A percentile compares a stretch with the other conserved stretches of the same genome.
Evolutionary conservation across 2,113 vertebrate genomes (phyloP).

Genomic region (Myanophis thanlyinensis): DNA sequence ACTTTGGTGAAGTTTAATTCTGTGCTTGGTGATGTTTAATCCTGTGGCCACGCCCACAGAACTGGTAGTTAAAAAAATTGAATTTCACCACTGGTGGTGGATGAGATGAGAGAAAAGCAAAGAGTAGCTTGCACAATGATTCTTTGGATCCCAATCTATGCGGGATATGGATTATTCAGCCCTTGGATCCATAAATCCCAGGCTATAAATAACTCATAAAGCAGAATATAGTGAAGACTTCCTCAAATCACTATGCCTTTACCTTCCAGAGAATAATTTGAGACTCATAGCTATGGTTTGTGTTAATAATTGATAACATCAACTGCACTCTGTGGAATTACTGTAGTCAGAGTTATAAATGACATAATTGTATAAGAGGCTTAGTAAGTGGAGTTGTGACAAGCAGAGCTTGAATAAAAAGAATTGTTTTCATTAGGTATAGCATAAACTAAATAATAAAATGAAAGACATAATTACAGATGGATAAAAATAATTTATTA

Average conservation of each 20-base stretch:
- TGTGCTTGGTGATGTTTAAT: no score
- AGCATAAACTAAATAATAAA: not conserved
- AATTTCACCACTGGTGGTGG: no score
- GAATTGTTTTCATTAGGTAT: not conserved
- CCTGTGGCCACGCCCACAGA: no score
- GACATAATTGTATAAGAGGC: not conserved
- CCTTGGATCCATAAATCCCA: constrained; percentile 28
- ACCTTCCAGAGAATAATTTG: not conserved
- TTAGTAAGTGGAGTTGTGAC: not conserved
- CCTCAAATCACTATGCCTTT: not conserved
- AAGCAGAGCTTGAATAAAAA: not conserved
- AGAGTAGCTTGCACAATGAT: not conserved
- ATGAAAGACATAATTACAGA: constrained; percentile 12
- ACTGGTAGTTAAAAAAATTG: no score
- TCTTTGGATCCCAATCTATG: constrained; percentile 4
- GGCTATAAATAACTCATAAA: constrained; percentile 31
- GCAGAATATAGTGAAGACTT: not conserved
- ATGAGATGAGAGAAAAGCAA: constrained; percentile 19
- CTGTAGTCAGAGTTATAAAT: not conserved
- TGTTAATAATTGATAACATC: not conserved
- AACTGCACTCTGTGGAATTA: constrained; percentile 13
- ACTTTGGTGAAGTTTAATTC: no score
- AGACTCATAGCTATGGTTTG: not conserved
- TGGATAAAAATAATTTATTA: not conserved
- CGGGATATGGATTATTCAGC: not conserved